phyloP scores from a whole-genome alignment of 2,888 invertebrate genomes.

The Sinotaia quadrata region DNA sequence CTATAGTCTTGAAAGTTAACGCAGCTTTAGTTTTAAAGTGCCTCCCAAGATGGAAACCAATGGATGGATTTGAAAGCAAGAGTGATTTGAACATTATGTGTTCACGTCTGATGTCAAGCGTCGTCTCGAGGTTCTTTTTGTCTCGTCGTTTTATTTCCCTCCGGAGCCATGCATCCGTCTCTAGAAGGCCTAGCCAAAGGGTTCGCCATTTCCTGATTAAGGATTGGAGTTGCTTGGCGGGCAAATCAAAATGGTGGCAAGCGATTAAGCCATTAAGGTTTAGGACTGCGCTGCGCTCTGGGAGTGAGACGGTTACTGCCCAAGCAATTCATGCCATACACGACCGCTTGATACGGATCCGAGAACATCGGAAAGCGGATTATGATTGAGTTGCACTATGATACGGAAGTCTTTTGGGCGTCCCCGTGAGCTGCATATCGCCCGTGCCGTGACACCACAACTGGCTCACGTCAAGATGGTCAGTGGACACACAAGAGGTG shows the following conservation, averaged over 20 bases:
- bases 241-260: background rate
- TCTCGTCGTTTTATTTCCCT: background rate
- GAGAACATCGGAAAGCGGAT: conserved; percentile 3
- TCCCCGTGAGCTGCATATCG: background rate
- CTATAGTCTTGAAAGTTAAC: conserved; percentile 21
- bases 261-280: conserved; percentile 8
- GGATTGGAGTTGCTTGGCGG: conserved; percentile 1
- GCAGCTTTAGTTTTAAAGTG: background rate
- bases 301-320: background rate
- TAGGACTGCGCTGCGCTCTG: background rate
- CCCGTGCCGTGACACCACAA: background rate
- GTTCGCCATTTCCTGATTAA: conserved; percentile 18
- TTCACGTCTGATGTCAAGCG: background rate
- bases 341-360: conserved; percentile 13
- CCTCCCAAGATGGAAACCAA: too few relatives aligned
- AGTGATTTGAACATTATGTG: background rate
- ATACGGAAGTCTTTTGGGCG: background rate
- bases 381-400: conserved; percentile 18
- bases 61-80: background rate
- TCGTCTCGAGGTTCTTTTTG: background rate
- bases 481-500: background rate
- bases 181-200: background rate
- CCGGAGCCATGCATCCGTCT: background rate
- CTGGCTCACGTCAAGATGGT: conserved; percentile 4
- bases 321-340: conserved; percentile 15